Evolutionary conservation across 1,140 invertebrate species (phyloP).

Genomic region (Drosophila nikananu): DNA sequence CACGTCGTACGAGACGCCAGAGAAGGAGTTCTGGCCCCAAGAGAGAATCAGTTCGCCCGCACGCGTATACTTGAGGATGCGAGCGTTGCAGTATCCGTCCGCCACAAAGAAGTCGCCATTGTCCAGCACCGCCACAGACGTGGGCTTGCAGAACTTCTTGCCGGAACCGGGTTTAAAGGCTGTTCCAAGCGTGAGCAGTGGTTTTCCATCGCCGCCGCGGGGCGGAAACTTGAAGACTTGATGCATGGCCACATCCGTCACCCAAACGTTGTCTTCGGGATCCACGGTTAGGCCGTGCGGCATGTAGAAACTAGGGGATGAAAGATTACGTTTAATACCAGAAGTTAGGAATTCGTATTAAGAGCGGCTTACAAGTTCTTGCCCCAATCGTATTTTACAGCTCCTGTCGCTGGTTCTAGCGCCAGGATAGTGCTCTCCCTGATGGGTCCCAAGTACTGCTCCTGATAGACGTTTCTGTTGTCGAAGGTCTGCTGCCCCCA

Average conservation of each 20-base stretch:
- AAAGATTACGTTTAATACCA: background rate
- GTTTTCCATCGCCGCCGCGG: constrained; percentile 76
- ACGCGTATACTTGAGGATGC: constrained; percentile 93
- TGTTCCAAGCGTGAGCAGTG: constrained; percentile 86
- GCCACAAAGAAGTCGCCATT: constrained; percentile 96
- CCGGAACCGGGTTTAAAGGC: constrained; percentile 93
- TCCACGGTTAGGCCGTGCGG: constrained; percentile 97
- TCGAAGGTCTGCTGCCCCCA: constrained; percentile 91
- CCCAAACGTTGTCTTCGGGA: constrained; percentile 92
- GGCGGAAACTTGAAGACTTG: constrained; percentile 93
- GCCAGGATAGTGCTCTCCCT: constrained; percentile 90
- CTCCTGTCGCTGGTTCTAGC: constrained; percentile 90
- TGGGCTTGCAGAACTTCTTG: constrained; percentile 97
- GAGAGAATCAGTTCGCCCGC: constrained; percentile 89
- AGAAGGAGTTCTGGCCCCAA: constrained; percentile 88
- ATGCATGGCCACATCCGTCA: constrained; percentile 96
- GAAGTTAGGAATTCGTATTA: background rate
- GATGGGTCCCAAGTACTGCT: constrained; percentile 89
- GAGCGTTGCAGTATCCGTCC: constrained; percentile 97
- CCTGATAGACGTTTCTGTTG: constrained; percentile 87
- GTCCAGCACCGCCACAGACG: constrained; percentile 93
- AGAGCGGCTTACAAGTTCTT: constrained; percentile 88
- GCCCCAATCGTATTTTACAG: constrained; percentile 92
- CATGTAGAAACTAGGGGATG: constrained; percentile 92
- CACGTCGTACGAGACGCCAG: constrained; percentile 67